Evolutionary conservation across 1,140 invertebrate species (phyloP).

Genomic region (Aphelenchoides fujianensis): DNA sequence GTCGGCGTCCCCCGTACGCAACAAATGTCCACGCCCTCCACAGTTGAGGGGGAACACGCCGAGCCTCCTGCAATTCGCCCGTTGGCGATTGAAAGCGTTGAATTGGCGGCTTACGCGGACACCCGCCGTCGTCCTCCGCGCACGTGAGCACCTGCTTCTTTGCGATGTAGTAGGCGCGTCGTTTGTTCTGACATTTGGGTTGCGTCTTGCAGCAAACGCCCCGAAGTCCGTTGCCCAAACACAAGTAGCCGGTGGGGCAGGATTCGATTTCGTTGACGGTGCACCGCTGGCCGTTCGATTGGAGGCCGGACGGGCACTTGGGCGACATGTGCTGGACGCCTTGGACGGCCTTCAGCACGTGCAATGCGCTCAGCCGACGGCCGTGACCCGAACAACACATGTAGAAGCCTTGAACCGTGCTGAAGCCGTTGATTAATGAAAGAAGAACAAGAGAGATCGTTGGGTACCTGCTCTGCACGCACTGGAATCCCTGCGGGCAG

Average conservation of each 20-base stretch:
- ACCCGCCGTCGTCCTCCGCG: slow-evolving; percentile 48
- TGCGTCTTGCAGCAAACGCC: slow-evolving; percentile 54
- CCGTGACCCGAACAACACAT: slow-evolving; percentile 53
- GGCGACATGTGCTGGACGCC: slow-evolving; percentile 18
- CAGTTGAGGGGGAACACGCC: slow-evolving; percentile 47
- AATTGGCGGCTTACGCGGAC: no score
- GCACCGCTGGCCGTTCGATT: slow-evolving; percentile 49
- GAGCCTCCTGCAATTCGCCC: no score
- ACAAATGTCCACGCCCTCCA: slow-evolving; percentile 58
- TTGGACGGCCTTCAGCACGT: slow-evolving; percentile 13
- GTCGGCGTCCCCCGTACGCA: slow-evolving; percentile 41
- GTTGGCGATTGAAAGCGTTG: no score
- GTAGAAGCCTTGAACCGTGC: slow-evolving; percentile 57
- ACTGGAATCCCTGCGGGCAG: slow-evolving; percentile 48
- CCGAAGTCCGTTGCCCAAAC: slow-evolving; percentile 37
- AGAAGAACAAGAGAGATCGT: no score
- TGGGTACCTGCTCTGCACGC: slow-evolving; percentile 46
- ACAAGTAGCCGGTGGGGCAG: slow-evolving; percentile 54
- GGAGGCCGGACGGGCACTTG: slow-evolving; percentile 51
- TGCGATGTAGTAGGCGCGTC: slow-evolving; percentile 52
- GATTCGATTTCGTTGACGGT: slow-evolving; percentile 51
- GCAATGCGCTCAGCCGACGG: slow-evolving; percentile 16
- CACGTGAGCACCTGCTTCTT: slow-evolving; percentile 58
- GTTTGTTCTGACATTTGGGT: slow-evolving; percentile 52
- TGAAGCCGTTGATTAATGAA: slow-evolving; percentile 24